Percentiles rank a stretch among this genome's conserved stretches.
Conservation (phyloP, 2,888 invertebrate genomes). For the Catocala sponsa region DNA sequence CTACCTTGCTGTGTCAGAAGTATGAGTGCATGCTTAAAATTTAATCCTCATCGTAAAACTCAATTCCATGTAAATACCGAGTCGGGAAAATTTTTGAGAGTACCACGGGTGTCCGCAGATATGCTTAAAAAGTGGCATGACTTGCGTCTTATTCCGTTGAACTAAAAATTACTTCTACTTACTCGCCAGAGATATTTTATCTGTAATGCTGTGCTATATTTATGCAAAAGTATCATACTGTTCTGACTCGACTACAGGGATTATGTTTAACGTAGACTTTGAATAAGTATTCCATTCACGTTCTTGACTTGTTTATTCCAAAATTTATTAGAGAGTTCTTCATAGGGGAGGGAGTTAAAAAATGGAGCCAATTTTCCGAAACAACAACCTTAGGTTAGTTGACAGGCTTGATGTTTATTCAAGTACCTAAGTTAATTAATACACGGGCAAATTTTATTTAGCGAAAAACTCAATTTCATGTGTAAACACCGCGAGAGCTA, state of each 20-base stretch:
- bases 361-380: constrained; percentile 57
- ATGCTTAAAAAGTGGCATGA: too few species aligned
- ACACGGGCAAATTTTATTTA: constrained; percentile 68
- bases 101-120: too few species aligned
- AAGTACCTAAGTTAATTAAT: constrained; percentile 72
- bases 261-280: constrained; percentile 10
- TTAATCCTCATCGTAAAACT: too few species aligned
- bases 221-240: constrained; percentile 11
- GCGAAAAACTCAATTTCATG: constrained; percentile 72
- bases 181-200: not conserved
- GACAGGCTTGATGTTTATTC: constrained; percentile 61
- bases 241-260: constrained; percentile 14
- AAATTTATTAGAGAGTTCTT: constrained; percentile 40
- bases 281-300: constrained; percentile 31
- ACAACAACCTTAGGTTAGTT: constrained; percentile 58
- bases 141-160: too few species aligned
- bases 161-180: not conserved
- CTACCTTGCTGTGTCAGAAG: too few species aligned
- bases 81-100: too few species aligned
- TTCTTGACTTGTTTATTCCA: constrained; percentile 36
- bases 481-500: constrained; percentile 62
- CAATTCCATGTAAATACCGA: too few species aligned
- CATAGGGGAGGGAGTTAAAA: constrained; percentile 43
- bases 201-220: constrained; percentile 1
- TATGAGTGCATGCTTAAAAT: too few species aligned